Evolutionary conservation across 2,888 invertebrate species (phyloP), one percentile per base, ranked within the genome.

Genomic region (Neelides folsomi): DNA sequence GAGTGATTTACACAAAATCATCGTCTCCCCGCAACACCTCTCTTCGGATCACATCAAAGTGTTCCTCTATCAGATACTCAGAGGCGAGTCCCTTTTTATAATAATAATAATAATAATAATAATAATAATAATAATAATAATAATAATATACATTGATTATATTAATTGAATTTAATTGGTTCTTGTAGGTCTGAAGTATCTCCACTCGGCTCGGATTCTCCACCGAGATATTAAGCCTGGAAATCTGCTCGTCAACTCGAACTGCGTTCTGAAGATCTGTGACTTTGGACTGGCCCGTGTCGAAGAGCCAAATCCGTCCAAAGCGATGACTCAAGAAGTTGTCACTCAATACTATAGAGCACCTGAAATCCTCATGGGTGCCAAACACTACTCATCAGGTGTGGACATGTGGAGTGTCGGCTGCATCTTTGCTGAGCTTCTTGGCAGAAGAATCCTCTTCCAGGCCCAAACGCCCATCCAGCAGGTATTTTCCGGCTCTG

Each of bases 41-140:
- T 93, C 95, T 68, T 83, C 94, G 65, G 98, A 98, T 77, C 98
- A 98, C 80, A 94, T 98, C 76, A 98, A 98, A 83, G 95, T 98
- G 76, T 98, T 98, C 81, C 86, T 98, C 68, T 98, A 98, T 76
- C 98, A 98, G 79, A 97, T 99, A 75, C 81, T 98, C 68, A 82
- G 98, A 79, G 97, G 95, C 84, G 70, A 79, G 81, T 75, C 51
- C 34, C 18, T 46, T 49, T 46, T 56, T 47, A 42, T 36, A 13
- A 13, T 8, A 39, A 38, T 13, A n/a, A n/a, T n/a, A n/a, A n/a
- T n/a, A n/a, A n/a, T n/a, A n/a, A n/a, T n/a, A n/a, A n/a, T n/a
- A n/a, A n/a, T n/a, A n/a, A n/a, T n/a, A n/a, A n/a, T n/a, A n/a
- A n/a, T n/a, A n/a, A n/a, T n/a, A n/a, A n/a, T n/a, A n/a, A n/a